Evolutionary conservation across 2,797 vertebrate genomes (phyloP).

Genomic region (Leucoraja ocellata): DNA sequence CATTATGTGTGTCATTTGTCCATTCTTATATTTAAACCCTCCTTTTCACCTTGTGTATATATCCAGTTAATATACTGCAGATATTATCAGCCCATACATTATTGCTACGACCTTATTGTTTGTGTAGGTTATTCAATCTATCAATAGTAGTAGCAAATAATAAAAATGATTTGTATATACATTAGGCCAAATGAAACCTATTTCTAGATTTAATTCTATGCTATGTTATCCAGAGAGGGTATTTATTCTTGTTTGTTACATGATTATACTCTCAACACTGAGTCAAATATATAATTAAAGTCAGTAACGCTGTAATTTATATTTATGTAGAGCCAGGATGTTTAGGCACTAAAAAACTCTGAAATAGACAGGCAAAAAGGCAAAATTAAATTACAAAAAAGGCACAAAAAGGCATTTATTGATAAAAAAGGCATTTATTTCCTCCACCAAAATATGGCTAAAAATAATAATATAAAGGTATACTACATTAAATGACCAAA

Average conservation of each 20-base stretch:
- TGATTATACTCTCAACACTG: background rate
- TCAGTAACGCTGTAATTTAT: background rate
- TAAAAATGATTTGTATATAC: background rate
- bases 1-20: background rate
- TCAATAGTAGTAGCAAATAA: conserved; percentile 3
- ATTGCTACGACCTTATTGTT: background rate
- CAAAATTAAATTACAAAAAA: too few relatives aligned
- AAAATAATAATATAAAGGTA: too few relatives aligned
- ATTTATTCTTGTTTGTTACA: background rate
- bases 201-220: background rate
- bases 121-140: background rate
- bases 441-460: too few relatives aligned
- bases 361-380: too few relatives aligned
- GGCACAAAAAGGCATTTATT: too few relatives aligned
- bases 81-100: background rate
- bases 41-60: background rate
- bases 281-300: background rate
- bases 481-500: too few relatives aligned
- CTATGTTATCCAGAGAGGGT: background rate
- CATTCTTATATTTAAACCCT: background rate
- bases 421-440: too few relatives aligned
- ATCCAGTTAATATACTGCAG: conserved; percentile 8
- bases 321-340: background rate
- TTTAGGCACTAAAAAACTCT: too few relatives aligned
- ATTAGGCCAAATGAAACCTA: background rate